Base-by-base conservation (phyloP, 2,113 vertebrate species). In the Planiliza haematocheilus region DNA sequence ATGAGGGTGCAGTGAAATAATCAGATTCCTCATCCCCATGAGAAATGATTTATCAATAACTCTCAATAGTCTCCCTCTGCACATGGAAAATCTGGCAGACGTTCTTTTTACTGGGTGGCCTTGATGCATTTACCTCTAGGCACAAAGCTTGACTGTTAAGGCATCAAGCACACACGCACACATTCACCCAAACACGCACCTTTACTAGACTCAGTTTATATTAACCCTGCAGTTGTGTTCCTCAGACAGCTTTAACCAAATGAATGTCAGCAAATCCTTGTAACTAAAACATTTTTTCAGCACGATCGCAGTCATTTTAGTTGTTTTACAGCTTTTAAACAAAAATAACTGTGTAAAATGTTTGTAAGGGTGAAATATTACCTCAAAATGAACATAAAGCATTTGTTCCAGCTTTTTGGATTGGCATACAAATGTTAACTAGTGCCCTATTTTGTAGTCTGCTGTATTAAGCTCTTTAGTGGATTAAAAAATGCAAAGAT, bases 101-200 rank as follows among this genome's bases (percentile, higher is more conserved):
- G 3, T 46, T 20, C 17, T 49, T n/a, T 41, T 13, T 57, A 48
- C 21, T 82, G 76, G 86, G 88, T 91, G 86, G 84, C n/a, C 85
- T 62, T 14, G 4, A 10, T 43, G 46, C 11, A 50, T 78, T 57
- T 57, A 72, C 43, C 74, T 57, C 5, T 56, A 59, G 5, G 53
- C 53, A 21, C 0, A 36, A 36, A 63, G 38, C 38, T 70, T 56
- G 64, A 50, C 55, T 63, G 5, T 67, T 34, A 9, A 43, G 30
- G 49, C 49, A 46, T 73, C 41, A 81, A 56, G 62, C 57, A 8
- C 3, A 57, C 21, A 18, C 18, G 18, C 16, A 10, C 30, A 61
- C 17, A 41, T 51, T 45, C 71, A 53, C 21, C 17, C 71, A 38
- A 4, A 63, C 37, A 21, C 64, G 77, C 67, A 72, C 50, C 42